Evolutionary conservation across 2,888 invertebrate species (phyloP), one percentile per base, ranked within the genome.

Genomic region (Macrosoma leucophasiata): DNA sequence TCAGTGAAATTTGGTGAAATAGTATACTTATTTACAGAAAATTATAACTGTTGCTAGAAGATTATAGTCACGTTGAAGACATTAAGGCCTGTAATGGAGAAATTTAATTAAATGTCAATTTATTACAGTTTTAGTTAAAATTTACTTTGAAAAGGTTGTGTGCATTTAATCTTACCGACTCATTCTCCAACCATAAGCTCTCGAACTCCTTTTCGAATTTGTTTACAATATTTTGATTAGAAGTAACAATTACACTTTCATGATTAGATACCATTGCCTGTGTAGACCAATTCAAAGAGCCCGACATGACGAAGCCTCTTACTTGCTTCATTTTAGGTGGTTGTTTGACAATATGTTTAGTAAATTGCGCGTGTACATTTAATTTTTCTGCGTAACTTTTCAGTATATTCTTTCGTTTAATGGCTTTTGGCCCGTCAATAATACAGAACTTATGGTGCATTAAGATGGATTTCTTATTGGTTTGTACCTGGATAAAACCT

Each of bases 361-460:
- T 51, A 38, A 57, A 64, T 37, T 67, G 63, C 27, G 67, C 72
- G 47, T 82, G 70, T 12, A 76, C 58, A 33, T 82, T 81, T 27
- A 81, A 45, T 49, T 76, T 78, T 52, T 84, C 84, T 15, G 81
- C 82, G 21, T 79, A 58, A 20, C 64, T 46, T 58, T 71, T 81
- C 29, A 84, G 45, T 31, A 64, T 47, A 38, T 54, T 65, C 52
- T 81, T 84, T 29, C 82, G 55, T 50, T 62, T 75, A 39, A 79
- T 61, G 29, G 84, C 81, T 55, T 66, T 73, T 23, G 81, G 77
- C 39, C 82, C 81, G 60, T 93, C 93, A 42, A 92, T 72, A 25
- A 93, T 67, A 38, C 87, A 88, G 75, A 92, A 93, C 64, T 94
- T 95, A 64, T 95, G 93, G 60, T 95, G 94, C 92, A 94, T 92